Evolutionary conservation across 2,113 vertebrate genomes (phyloP).

Genomic region (Peromyscus californicus): DNA sequence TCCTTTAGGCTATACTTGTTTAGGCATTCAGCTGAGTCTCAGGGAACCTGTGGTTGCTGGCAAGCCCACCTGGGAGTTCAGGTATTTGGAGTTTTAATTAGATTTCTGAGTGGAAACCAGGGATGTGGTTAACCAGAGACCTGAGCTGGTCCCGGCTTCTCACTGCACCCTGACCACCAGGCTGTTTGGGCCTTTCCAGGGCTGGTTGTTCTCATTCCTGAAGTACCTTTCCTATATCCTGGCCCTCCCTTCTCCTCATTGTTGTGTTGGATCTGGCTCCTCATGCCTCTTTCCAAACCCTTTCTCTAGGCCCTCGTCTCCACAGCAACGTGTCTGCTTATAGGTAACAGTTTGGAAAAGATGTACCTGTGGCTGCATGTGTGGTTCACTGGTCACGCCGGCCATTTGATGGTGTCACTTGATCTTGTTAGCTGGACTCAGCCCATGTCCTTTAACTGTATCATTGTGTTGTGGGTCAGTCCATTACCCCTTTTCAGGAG

Average conservation of each 20-base stretch:
- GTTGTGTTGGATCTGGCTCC: fast-evolving
- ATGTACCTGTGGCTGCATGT: not conserved
- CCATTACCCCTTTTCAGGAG: fast-evolving
- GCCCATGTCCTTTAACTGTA: not conserved
- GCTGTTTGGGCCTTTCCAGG: not conserved
- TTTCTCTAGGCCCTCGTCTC: not conserved
- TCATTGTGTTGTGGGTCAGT: not conserved
- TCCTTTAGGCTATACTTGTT: not conserved
- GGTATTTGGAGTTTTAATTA: conserved; percentile 74
- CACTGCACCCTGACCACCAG: not conserved
- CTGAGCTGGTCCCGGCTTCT: not conserved
- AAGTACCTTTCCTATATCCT: not conserved
- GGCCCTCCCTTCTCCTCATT: too few species aligned
- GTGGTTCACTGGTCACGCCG: fast-evolving
- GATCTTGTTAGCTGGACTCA: not conserved
- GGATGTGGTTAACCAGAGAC: conserved; percentile 66
- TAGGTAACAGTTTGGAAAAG: not conserved
- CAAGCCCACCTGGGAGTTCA: conserved; percentile 10
- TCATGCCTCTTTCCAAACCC: not conserved
- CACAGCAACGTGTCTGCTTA: not conserved
- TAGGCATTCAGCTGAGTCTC: not conserved
- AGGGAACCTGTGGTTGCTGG: conserved; percentile 13
- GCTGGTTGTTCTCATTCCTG: not conserved
- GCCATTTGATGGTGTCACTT: fast-evolving
- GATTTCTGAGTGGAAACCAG: conserved; percentile 65